These are phyloP conservation scores for Bombus breviceps DNA, from an alignment of 1,140 invertebrate genomes.

Conservation along the genomic window DNA sequence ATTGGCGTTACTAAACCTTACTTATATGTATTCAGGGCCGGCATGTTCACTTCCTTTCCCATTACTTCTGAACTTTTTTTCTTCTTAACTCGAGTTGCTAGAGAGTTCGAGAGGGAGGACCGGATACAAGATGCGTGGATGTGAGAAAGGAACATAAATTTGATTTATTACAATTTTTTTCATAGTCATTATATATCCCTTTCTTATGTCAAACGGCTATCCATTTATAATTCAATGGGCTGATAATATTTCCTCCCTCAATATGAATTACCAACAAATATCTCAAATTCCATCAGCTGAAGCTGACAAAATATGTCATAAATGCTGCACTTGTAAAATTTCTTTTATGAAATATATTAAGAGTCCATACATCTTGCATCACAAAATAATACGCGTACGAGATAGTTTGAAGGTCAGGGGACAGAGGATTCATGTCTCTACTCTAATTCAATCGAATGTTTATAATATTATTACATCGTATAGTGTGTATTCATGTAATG, in stretches of 20 bases:
- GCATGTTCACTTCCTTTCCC: conserved; percentile 68
- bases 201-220: conserved; percentile 49
- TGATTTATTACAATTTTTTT: conserved; percentile 14
- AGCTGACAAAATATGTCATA: conserved; percentile 15
- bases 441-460: conserved; percentile 76
- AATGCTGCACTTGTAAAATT: conserved; percentile 19
- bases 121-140: conserved; percentile 78
- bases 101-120: conserved; percentile 74
- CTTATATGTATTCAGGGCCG: conserved; percentile 74
- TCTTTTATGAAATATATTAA: conserved; percentile 41
- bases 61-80: conserved; percentile 64
- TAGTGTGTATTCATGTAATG: conserved; percentile 65
- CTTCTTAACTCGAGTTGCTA: conserved; percentile 62
- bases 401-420: conserved; percentile 69
- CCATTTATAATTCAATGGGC: conserved; percentile 33
- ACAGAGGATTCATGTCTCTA: conserved; percentile 73
- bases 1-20: conserved; percentile 73
- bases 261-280: conserved; percentile 38
- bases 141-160: conserved; percentile 53
- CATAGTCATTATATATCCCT: conserved; percentile 39
- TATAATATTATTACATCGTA: conserved; percentile 74
- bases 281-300: conserved; percentile 1
- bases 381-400: conserved; percentile 70
- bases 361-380: conserved; percentile 79
- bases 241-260: conserved; percentile 37